Percentiles rank a stretch among this genome's conserved stretches.
Conservation (phyloP, 2,888 invertebrate species). For the Lypha dubia region DNA sequence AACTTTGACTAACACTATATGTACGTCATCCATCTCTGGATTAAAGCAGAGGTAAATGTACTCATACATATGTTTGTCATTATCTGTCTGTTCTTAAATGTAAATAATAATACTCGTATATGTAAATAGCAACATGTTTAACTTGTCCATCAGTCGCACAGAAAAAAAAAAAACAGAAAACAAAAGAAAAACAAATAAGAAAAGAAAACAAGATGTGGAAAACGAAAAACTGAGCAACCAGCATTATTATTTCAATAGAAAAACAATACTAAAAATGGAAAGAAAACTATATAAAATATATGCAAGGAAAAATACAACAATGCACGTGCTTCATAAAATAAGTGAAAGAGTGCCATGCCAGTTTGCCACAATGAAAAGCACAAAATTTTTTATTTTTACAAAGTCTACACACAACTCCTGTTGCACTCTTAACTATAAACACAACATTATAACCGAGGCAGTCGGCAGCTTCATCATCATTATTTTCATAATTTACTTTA, state of each 20-base stretch:
- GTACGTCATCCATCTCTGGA: background rate
- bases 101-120: conserved; percentile 46
- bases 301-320: conserved; percentile 15
- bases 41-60: conserved; percentile 3
- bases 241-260: conserved; percentile 33
- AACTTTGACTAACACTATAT: no score
- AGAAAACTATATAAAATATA: background rate
- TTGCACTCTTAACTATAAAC: conserved; percentile 15
- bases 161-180: conserved; percentile 22
- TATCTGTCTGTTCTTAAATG: background rate
- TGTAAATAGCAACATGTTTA: conserved; percentile 56
- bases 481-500: conserved; percentile 26
- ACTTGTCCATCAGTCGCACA: conserved; percentile 49
- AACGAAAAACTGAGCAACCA: conserved; percentile 29
- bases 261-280: conserved; percentile 48
- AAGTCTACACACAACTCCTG: conserved; percentile 11
- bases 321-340: conserved; percentile 59
- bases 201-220: conserved; percentile 16
- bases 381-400: conserved; percentile 29
- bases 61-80: background rate
- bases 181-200: conserved; percentile 38
- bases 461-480: conserved; percentile 13
- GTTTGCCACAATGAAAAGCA: conserved; percentile 48
- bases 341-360: conserved; percentile 38
- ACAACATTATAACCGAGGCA: conserved; percentile 12